Conservation (phyloP, 2,888 invertebrate genomes). For the Halictus quadricinctus region DNA sequence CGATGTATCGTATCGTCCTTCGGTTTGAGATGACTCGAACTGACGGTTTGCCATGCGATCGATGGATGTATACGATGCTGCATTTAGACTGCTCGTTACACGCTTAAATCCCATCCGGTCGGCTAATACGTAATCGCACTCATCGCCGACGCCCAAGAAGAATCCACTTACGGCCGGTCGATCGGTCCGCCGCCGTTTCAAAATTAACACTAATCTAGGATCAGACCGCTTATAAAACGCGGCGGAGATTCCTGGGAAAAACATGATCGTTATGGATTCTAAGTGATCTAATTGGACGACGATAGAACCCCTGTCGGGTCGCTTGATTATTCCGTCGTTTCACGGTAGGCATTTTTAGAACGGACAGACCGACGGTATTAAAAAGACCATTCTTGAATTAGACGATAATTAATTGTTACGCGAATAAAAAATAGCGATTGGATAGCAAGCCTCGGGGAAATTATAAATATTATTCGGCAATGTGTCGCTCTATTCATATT, state of each 20-base stretch:
- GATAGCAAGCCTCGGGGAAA: no score
- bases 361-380: background rate
- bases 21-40: background rate
- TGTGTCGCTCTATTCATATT: no score
- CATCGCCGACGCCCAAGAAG: slow-evolving; percentile 59
- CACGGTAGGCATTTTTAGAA: background rate
- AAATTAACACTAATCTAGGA: slow-evolving; percentile 69
- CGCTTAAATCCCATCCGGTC: slow-evolving; percentile 41
- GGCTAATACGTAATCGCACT: slow-evolving; percentile 58
- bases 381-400: background rate
- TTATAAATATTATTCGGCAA: no score
- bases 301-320: background rate
- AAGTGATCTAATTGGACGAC: slow-evolving; percentile 39
- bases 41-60: background rate
- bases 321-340: slow-evolving; percentile 27
- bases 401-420: no score
- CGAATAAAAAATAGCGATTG: no score
- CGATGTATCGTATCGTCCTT: background rate
- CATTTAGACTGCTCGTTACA: slow-evolving; percentile 57
- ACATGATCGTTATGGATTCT: slow-evolving; percentile 38
- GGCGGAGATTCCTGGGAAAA: slow-evolving; percentile 52
- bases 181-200: slow-evolving; percentile 59
- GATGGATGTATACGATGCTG: slow-evolving; percentile 19
- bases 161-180: slow-evolving; percentile 65
- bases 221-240: slow-evolving; percentile 67